Evolutionary conservation across 2,113 vertebrate species (phyloP), one percentile per base, ranked within the genome.

Genomic region (Vireo altiloquus): DNA sequence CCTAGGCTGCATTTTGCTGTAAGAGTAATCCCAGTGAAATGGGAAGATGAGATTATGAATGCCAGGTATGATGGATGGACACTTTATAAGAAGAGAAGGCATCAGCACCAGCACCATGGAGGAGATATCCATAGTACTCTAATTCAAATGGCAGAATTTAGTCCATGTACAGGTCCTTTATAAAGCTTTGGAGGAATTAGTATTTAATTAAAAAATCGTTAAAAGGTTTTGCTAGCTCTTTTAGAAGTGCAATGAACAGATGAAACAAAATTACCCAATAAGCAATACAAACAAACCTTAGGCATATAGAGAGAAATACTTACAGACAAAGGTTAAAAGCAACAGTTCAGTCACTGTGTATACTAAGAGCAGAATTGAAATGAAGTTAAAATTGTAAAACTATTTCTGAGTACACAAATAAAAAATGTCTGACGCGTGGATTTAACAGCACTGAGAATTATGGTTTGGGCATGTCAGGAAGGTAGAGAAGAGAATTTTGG

Each of bases 401-500:
- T 81, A 21, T 71, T 88, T 80, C 75, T 59, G 47, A 77, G 9
- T 37, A 66, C 33, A 66, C 65, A 89, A 80, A 89, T 70, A 46
- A 69, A 94, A 92, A 78, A 37, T 18, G 13, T 33, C 72, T 81
- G 40, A 39, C 4, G 4, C 15, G 14, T 39, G 13, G 49, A 90
- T 78, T 63, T 76, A 94, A 49, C 33, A 82, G 28, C 28, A 44
- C 31, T 56, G 27, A 74, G 61, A 92, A 81, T 90, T 93, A 85
- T 30, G 33, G 8, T 83, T 96, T 87, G 50, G 52, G 49, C 66
- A 72, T 27, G 47, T 76, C 76, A 92, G 39, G 50, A 91, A 92
- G 57, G 6, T 39, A 97, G 75, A 96, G 69, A 72, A 93, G 39
- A 82, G 30, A 93, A 78, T 83, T 94, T 94, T 91, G 90, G 88